Evolutionary conservation across 2,888 invertebrate species (phyloP).

Genomic region (Graphium colonna): DNA sequence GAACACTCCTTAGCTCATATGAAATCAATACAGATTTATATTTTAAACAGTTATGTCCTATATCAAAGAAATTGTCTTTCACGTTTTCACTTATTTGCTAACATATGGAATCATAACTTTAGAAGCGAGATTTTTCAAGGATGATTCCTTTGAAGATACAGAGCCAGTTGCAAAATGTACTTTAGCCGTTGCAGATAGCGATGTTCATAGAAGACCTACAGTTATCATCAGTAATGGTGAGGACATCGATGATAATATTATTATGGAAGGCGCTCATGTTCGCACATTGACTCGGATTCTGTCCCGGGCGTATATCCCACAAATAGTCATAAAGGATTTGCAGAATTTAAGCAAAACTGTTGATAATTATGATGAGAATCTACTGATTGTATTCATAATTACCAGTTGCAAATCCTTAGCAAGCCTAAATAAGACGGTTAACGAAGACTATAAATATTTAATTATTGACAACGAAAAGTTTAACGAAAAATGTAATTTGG

Average conservation of each 20-base stretch:
- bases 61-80: neutral
- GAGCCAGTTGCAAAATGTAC: constrained; percentile 6
- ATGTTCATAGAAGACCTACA: constrained; percentile 7
- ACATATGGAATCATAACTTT: neutral
- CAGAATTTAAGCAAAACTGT: neutral
- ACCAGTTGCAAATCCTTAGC: constrained; percentile 30
- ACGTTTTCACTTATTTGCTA: neutral
- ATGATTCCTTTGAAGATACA: neutral
- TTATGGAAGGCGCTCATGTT: neutral
- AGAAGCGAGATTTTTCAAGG: neutral
- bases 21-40: neutral
- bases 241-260: neutral
- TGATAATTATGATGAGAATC: constrained; percentile 11
- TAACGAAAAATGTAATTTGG: constrained; percentile 23
- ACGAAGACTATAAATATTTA: constrained; percentile 38
- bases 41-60: neutral
- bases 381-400: constrained; percentile 35
- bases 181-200: neutral
- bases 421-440: constrained; percentile 28
- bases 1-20: neutral
- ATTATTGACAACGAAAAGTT: constrained; percentile 33
- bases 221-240: neutral
- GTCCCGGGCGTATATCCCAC: neutral
- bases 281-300: constrained; percentile 2
- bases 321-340: constrained; percentile 2